Base-by-base conservation (phyloP, 2,113 vertebrate genomes). In the Bambusicola thoracicus region DNA sequence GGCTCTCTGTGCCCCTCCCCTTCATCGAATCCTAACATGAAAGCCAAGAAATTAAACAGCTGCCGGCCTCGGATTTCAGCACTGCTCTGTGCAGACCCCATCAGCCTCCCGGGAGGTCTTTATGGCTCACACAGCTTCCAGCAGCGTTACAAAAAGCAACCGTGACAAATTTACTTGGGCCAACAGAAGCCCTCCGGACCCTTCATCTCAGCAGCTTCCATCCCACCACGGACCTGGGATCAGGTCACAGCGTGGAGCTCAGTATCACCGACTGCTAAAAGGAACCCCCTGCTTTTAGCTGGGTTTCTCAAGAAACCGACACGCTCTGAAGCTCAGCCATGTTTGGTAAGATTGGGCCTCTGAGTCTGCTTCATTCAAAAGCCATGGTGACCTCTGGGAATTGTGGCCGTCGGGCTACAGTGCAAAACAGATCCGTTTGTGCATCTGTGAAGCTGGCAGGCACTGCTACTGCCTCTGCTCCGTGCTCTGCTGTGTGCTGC, bases 371-470 rank as follows among this genome's bases (percentile, higher is more conserved):
- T 22, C 56, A 75, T 7, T 48, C 78, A 22, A 65, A 61, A 75
- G 8, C 41, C 29, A 55, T 24, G 30, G 21, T 3, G 43, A 30
- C 36, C 65, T 36, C 32, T 61, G 32, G 11, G 2, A 40, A 29
- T 24, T 16, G 34, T 6, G 12, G 30, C 41, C 30, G 25, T 34
- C 2, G 44, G 75, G 9, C 44, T 34, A 49, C 44, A 69, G 14
- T 8, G 34, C 51, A 24, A 19, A 48, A 38, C 7, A 3, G 36
- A 5, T 1, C 11, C 1, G 40, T 36, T 46, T 16, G 6, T 3
- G 0, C 12, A 25, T 3, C 24, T 25, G 36, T 65, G 58, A 2
- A 1, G 1, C 41, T 58, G 85, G 4, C 1, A 12, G 22, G 10
- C 11, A 20, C 16, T 2, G 3, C 5, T 2, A 16, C 17, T 2